phyloP scores from a whole-genome alignment of 2,113 vertebrate genomes.

The Notiomystis cincta region DNA sequence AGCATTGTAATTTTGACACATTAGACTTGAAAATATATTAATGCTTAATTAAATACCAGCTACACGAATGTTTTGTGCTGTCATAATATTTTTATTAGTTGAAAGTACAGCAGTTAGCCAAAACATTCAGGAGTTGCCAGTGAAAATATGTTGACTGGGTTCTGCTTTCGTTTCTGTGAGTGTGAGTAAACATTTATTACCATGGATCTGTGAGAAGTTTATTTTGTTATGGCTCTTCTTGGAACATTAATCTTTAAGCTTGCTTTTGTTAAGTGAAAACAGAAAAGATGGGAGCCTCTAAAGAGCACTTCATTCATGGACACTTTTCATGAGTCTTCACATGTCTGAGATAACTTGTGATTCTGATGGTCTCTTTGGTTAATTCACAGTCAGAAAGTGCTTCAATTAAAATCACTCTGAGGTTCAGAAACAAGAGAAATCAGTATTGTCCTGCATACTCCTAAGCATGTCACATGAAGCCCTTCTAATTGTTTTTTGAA shows the following conservation, averaged over 20 bases:
- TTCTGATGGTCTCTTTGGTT: not conserved
- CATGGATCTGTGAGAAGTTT: not conserved
- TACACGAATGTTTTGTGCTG: slow-evolving; percentile 2
- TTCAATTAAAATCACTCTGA: not conserved
- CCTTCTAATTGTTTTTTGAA: not conserved
- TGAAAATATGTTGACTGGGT: not conserved
- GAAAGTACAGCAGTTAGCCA: not conserved
- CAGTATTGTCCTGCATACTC: not conserved
- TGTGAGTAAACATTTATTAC: not conserved
- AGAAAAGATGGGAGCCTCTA: not conserved
- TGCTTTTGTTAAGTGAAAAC: not conserved
- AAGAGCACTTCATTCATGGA: not conserved
- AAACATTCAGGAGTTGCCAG: not conserved
- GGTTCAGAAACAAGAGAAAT: not conserved
- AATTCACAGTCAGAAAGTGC: not conserved
- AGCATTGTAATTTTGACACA: not conserved
- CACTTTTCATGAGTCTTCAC: not conserved
- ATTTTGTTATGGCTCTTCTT: not conserved
- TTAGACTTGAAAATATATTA: slow-evolving; percentile 29
- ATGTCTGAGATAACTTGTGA: not conserved
- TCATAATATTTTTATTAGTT: slow-evolving; percentile 44
- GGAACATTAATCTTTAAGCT: not conserved
- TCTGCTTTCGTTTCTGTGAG: not conserved
- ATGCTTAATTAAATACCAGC: not conserved
- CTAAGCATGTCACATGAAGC: not conserved